Conservation (phyloP, 2,113 vertebrate species). For the Neomonachus schauinslandi region DNA sequence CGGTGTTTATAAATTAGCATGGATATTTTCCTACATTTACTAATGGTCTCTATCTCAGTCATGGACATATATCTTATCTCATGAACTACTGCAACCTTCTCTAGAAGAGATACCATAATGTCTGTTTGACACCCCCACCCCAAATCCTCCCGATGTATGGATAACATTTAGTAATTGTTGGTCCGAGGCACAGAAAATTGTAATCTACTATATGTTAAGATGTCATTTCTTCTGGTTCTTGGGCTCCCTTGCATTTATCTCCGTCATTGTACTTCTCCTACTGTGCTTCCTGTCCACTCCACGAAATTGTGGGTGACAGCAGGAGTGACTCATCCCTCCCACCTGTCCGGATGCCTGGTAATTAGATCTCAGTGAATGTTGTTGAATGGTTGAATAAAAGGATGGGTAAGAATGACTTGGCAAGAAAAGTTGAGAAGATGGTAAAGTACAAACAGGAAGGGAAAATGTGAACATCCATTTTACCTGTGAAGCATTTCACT, state of each 20-base stretch:
- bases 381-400: background rate
- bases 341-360: background rate
- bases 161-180: background rate
- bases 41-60: background rate
- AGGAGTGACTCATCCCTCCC: background rate
- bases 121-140: background rate
- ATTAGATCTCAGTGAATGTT: background rate
- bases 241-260: background rate
- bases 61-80: background rate
- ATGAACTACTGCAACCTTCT: background rate
- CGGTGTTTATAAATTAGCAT: background rate
- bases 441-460: background rate
- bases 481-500: background rate
- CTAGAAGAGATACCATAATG: background rate
- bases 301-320: background rate
- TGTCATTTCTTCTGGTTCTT: background rate
- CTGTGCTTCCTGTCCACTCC: background rate
- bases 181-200: background rate
- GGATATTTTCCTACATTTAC: background rate
- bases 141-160: background rate
- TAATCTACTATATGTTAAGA: background rate
- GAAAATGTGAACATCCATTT: background rate
- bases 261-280: background rate
- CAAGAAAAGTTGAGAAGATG: background rate
- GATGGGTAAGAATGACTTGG: background rate